Conservation (phyloP, 2,113 vertebrate genomes). For the Mixornis gularis region DNA sequence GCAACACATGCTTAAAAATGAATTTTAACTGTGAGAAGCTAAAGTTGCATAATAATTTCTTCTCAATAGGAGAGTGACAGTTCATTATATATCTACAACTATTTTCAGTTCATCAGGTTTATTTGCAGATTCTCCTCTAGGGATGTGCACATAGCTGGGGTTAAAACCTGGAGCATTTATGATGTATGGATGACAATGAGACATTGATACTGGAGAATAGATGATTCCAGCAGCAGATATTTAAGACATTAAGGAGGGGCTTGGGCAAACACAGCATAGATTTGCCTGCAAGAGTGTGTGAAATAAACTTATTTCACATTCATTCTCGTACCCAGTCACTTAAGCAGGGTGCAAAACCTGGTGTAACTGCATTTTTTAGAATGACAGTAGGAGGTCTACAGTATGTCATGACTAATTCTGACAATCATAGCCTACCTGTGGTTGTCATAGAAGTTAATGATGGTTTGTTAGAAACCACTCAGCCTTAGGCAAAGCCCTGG, state of each 20-base stretch:
- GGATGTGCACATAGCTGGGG: not conserved
- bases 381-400: slow-evolving; percentile 36
- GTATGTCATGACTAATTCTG: slow-evolving; percentile 44
- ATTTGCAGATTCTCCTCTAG: not conserved
- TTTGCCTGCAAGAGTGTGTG: not conserved
- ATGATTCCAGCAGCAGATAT: not conserved
- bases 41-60: not conserved
- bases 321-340: not conserved
- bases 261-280: not conserved
- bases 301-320: not conserved
- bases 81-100: not conserved
- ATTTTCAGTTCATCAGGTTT: not conserved
- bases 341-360: not conserved
- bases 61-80: not conserved
- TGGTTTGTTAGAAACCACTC: slow-evolving; percentile 33
- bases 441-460: slow-evolving; percentile 63
- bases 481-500: slow-evolving; percentile 60
- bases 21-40: not conserved
- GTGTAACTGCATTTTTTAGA: not conserved
- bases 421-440: slow-evolving; percentile 14
- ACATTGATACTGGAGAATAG: not conserved
- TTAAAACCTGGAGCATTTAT: not conserved
- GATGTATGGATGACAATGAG: not conserved
- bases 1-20: not conserved
- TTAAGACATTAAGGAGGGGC: not conserved